Base-by-base conservation (phyloP, 1,140 invertebrate genomes). In the Heliconius hewitsoni region DNA sequence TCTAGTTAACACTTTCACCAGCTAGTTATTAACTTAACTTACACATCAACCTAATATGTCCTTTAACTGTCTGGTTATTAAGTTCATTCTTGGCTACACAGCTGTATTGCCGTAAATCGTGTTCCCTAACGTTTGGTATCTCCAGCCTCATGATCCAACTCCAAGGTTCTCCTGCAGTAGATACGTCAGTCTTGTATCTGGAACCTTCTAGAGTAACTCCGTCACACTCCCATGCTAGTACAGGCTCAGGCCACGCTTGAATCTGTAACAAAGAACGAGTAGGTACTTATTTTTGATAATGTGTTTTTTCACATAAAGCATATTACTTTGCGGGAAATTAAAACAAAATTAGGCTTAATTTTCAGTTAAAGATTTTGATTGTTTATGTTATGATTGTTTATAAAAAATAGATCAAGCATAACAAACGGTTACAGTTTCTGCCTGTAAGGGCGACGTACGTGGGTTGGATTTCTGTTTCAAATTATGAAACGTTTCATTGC, bases 161-260 rank as follows among this genome's bases (percentile, higher is more conserved):
- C 91, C 93, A 95, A 1, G 92, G 86, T 23, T 93, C 91, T 34
- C 88, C 92, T 18, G 94, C 96, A 80, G 96, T 95, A 70, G 92
- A 92, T 77, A 96, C 95, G 74, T 96, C 96, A 16, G 96, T 96
- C 78, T 95, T 95, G 89, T 97, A 97, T 86, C 97, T 97, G 3
- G 96, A 95, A 23, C 95, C 95, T 88, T 97, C 96, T 1, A 98
- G 87, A 9, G 98, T 96, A 73, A 96, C 95, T n/a, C 97, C 97
- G 80, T 98, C 97, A 50, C 96, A 95, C 87, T 98, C 97, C 98
- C 98, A 99, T 85, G 97, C 97, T 74, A 96, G 96, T 2, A 98
- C 95, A 0, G 97, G 96, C 84, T 97, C 97, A 0, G 98, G 98
- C 90, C 96, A 98, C 0, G 98, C 98, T 92, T 99, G 98, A 1